A percentile compares a stretch with the other conserved stretches of the same genome.
phyloP scores from a whole-genome alignment of 2,797 vertebrate species.

The Leptatherina wallacei region DNA sequence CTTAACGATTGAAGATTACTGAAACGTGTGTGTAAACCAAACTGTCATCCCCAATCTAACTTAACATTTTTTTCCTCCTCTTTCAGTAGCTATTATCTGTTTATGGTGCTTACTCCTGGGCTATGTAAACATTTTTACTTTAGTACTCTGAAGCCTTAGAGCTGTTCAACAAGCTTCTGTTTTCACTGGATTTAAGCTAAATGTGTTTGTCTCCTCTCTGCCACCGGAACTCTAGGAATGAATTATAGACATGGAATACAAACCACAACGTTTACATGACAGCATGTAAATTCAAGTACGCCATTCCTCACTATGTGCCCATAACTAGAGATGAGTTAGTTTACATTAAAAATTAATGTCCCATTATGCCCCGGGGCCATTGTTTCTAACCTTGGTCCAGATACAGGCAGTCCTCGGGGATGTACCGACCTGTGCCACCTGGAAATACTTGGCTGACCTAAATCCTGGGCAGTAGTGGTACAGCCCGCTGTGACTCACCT shows the following conservation, averaged over 20 bases:
- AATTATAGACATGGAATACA: slow-evolving; percentile 46
- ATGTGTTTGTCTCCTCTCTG: slow-evolving; percentile 39
- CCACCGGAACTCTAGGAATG: slow-evolving; percentile 38
- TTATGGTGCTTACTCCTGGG: slow-evolving; percentile 53
- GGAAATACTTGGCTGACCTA: slow-evolving; percentile 81
- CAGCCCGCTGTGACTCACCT: slow-evolving; percentile 77
- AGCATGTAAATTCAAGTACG: slow-evolving; percentile 43
- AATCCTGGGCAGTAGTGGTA: slow-evolving; percentile 71
- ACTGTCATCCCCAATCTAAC: slow-evolving; percentile 28
- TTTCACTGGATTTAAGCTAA: slow-evolving; percentile 55
- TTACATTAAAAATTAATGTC: slow-evolving; percentile 82
- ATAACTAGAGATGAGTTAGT: slow-evolving; percentile 75
- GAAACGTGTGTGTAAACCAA: slow-evolving; percentile 5
- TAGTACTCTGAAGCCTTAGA: slow-evolving; percentile 37
- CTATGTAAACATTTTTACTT: slow-evolving; percentile 50
- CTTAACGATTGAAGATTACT: neutral
- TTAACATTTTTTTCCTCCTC: slow-evolving; percentile 38
- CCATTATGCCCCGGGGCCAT: slow-evolving; percentile 64
- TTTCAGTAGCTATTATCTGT: slow-evolving; percentile 52
- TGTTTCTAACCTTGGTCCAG: slow-evolving; percentile 80
- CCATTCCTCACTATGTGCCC: slow-evolving; percentile 70
- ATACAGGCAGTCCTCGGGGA: slow-evolving; percentile 73
- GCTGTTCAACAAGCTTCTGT: slow-evolving; percentile 37
- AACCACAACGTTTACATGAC: slow-evolving; percentile 34
- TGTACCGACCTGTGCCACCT: slow-evolving; percentile 75